phyloP scores from a whole-genome alignment of 1,140 invertebrate species.

The Heliconius melpomene region DNA sequence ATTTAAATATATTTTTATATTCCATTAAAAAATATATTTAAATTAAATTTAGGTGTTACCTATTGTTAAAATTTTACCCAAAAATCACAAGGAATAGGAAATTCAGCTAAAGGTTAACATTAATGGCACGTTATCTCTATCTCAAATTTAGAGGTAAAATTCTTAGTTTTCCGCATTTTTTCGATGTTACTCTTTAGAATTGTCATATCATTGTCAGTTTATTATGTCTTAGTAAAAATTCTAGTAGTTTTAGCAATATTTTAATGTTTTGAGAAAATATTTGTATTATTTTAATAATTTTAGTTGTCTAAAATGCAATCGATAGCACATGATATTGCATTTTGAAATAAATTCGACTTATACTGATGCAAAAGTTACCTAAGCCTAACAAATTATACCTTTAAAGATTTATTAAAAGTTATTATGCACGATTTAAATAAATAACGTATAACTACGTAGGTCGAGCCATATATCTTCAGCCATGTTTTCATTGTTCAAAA shows the following conservation, averaged over 20 bases:
- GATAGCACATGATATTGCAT: too few relatives aligned
- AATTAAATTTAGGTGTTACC: neutral
- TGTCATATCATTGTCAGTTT: neutral
- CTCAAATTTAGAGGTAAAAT: neutral
- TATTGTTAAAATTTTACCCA: neutral
- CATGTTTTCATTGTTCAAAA: constrained; percentile 19
- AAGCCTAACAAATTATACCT: neutral
- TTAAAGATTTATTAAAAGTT: neutral
- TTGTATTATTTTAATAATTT: too few relatives aligned
- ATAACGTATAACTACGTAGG: neutral
- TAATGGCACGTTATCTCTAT: neutral
- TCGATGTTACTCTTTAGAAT: neutral
- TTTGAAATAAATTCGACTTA: too few relatives aligned
- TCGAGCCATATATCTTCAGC: neutral
- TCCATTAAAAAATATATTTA: neutral
- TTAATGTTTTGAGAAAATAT: neutral
- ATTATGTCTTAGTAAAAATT: neutral
- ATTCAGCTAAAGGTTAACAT: neutral
- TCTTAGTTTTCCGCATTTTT: neutral
- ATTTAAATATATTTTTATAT: too few relatives aligned
- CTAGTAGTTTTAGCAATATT: neutral
- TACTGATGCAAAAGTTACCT: neutral
- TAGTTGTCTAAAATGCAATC: too few relatives aligned
- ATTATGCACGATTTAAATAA: neutral
- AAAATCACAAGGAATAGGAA: neutral